phyloP scores from a whole-genome alignment of 2,797 vertebrate species.

The Parambassis ranga region DNA sequence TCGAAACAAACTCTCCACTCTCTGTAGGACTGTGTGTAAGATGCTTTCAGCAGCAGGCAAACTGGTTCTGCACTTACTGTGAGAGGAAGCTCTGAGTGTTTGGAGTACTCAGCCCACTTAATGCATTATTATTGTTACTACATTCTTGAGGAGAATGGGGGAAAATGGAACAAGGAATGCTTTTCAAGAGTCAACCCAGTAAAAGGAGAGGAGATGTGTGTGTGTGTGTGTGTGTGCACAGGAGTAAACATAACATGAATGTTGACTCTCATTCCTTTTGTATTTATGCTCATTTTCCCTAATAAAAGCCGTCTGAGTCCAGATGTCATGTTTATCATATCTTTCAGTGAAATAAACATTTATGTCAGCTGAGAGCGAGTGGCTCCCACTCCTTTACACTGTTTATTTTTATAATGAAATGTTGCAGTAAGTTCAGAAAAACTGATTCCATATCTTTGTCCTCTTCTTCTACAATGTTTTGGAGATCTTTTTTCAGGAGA shows the following conservation, averaged over 20 bases:
- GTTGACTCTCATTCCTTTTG: conserved; percentile 46
- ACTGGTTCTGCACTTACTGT: conserved; percentile 79
- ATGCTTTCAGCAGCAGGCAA: conserved; percentile 80
- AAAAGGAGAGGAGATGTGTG: conserved; percentile 30
- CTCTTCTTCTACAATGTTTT: too few species aligned
- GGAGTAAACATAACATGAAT: conserved; percentile 47
- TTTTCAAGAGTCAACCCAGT: conserved; percentile 71
- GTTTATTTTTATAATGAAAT: conserved; percentile 17
- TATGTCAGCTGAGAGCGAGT: neutral
- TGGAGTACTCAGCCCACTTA: conserved; percentile 78
- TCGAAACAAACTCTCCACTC: conserved; percentile 36
- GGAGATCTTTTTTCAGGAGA: too few species aligned
- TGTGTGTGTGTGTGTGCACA: neutral
- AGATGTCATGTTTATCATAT: conserved; percentile 50
- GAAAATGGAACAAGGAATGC: conserved; percentile 72
- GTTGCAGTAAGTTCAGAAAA: conserved; percentile 16
- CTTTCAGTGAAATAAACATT: conserved; percentile 49
- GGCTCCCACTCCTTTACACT: conserved; percentile 11
- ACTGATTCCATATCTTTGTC: neutral
- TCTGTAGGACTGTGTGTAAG: conserved; percentile 70
- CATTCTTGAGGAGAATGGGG: conserved; percentile 77
- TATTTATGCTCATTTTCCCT: conserved; percentile 50
- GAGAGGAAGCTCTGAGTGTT: conserved; percentile 79
- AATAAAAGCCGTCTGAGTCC: conserved; percentile 36
- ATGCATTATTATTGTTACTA: conserved; percentile 84